A percentile compares a stretch with the other conserved stretches of the same genome.
These are phyloP conservation scores for Phrynocephalus guinanensis DNA, from an alignment of 2,797 vertebrate genomes.

Conservation along the genomic window DNA sequence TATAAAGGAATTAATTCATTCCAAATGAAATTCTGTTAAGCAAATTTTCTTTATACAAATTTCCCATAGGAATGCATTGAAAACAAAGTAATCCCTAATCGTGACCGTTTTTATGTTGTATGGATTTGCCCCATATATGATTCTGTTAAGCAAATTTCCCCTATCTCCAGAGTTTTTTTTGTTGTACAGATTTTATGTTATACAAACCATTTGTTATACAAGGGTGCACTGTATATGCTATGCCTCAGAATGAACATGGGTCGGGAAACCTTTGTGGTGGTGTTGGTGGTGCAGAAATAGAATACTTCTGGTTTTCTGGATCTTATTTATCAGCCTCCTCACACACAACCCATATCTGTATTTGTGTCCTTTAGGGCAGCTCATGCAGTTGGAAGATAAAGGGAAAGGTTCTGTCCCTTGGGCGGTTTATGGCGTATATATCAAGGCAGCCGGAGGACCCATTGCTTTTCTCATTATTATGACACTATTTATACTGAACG, in stretches of 20 bases:
- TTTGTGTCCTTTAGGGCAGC: conserved; percentile 77
- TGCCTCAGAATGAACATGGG: too few species aligned
- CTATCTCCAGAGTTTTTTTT: too few species aligned
- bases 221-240: background rate
- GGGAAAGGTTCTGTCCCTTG: conserved; percentile 88
- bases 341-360: background rate
- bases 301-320: background rate
- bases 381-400: conserved; percentile 87
- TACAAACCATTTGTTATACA: too few species aligned
- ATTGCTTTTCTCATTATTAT: conserved; percentile 88
- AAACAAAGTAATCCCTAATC: too few species aligned
- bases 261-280: background rate
- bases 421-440: conserved; percentile 87
- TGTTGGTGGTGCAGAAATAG: background rate
- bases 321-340: conserved; percentile 19
- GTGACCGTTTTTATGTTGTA: too few species aligned
- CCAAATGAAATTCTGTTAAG: too few species aligned
- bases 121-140: too few species aligned
- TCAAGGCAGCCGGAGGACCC: conserved; percentile 88
- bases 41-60: too few species aligned
- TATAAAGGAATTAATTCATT: too few species aligned
- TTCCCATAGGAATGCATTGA: too few species aligned
- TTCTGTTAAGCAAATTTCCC: too few species aligned
- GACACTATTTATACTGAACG: conserved; percentile 87
- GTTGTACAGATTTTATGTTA: too few species aligned